Evolutionary conservation across 1,140 invertebrate genomes (phyloP).

Genomic region (Drosophila trapezifrons): DNA sequence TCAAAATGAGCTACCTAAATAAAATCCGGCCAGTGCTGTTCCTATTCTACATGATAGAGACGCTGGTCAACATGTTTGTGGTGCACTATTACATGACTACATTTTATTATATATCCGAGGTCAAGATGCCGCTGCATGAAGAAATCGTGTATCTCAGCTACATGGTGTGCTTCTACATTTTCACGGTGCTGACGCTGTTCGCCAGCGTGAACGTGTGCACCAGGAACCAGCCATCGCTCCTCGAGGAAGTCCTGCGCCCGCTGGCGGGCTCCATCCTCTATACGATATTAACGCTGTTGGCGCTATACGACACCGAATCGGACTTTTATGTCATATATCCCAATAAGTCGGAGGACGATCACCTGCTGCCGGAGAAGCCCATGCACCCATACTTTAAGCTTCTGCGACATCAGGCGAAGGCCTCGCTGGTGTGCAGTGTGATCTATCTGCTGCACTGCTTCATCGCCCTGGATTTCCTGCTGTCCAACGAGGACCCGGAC

Average conservation of each 20-base stretch:
- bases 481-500: slow-evolving; percentile 23
- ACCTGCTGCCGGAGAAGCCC: neutral
- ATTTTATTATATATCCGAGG: slow-evolving; percentile 16
- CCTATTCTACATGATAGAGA: slow-evolving; percentile 51
- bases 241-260: slow-evolving; percentile 30
- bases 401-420: slow-evolving; percentile 34
- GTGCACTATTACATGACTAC: slow-evolving; percentile 32
- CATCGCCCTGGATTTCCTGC: slow-evolving; percentile 49
- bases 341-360: rapidly evolving
- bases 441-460: slow-evolving; percentile 50
- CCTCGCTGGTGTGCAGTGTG: slow-evolving; percentile 17
- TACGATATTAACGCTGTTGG: slow-evolving; percentile 32
- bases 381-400: slow-evolving; percentile 44
- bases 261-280: slow-evolving; percentile 29
- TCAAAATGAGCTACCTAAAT: slow-evolving; percentile 10
- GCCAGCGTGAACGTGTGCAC: slow-evolving; percentile 56
- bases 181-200: slow-evolving; percentile 36
- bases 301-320: slow-evolving; percentile 32
- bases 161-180: slow-evolving; percentile 16
- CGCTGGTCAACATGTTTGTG: slow-evolving; percentile 30
- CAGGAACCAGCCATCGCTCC: slow-evolving; percentile 1
- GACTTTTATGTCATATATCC: slow-evolving; percentile 32
- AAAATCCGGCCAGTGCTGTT: slow-evolving; percentile 44
- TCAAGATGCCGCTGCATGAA: neutral
- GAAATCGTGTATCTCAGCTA: slow-evolving; percentile 9